A percentile compares a stretch with the other conserved stretches of the same genome.
phyloP scores from a whole-genome alignment of 2,888 invertebrate genomes.

The Sphecodes monilicornis region DNA sequence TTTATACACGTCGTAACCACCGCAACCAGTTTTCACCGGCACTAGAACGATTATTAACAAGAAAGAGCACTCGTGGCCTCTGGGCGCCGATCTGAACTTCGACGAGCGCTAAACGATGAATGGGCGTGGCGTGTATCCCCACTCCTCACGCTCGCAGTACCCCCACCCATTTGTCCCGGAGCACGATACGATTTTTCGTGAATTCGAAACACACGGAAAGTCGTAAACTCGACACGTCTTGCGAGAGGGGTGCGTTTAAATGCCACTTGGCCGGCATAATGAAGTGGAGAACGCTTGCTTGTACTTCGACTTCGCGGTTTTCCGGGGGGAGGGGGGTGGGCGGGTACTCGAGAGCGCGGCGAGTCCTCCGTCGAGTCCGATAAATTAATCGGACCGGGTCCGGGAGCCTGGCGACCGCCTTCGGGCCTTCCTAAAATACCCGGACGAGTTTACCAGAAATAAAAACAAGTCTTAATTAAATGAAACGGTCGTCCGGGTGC shows the following conservation, averaged over 20 bases:
- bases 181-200: neutral
- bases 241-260: neutral
- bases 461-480: conserved; percentile 81
- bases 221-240: conserved; percentile 1
- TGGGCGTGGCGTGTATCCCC: conserved; percentile 22
- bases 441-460: conserved; percentile 78
- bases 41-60: conserved; percentile 67
- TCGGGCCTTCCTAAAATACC: conserved; percentile 77
- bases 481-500: conserved; percentile 71
- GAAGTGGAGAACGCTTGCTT: neutral
- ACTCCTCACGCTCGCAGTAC: neutral
- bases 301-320: conserved; percentile 17
- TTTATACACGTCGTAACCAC: conserved; percentile 56
- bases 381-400: conserved; percentile 73
- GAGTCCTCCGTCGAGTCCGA: conserved; percentile 53
- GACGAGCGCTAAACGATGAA: conserved; percentile 61
- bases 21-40: conserved; percentile 60
- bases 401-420: conserved; percentile 38
- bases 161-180: neutral
- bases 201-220: neutral
- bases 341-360: conserved; percentile 29
- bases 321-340: neutral
- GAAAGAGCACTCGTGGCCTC: conserved; percentile 41
- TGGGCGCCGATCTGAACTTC: conserved; percentile 24
- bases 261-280: conserved; percentile 24